Evolutionary conservation across 2,888 invertebrate species (phyloP).

Genomic region (Nemotelus pantherinus): DNA sequence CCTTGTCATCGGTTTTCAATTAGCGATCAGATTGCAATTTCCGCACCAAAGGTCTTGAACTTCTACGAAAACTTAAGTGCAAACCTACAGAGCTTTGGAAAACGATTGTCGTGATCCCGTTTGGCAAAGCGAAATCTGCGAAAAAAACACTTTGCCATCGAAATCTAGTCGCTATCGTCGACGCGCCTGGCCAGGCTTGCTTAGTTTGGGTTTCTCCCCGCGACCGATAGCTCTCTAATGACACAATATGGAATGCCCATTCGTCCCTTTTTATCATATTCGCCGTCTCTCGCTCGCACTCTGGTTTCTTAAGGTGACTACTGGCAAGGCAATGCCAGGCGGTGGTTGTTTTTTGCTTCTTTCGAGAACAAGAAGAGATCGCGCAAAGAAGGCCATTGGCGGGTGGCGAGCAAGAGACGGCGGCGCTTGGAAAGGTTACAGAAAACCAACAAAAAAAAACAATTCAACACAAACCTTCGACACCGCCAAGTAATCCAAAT

Average conservation of each 20-base stretch:
- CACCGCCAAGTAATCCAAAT: slow-evolving; percentile 50
- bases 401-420: neutral
- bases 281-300: slow-evolving; percentile 12
- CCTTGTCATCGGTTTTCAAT: neutral
- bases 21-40: neutral
- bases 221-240: neutral
- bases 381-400: neutral
- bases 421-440: neutral
- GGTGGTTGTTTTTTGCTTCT: slow-evolving; percentile 2
- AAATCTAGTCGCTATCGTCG: neutral
- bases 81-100: neutral
- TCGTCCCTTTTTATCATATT: slow-evolving; percentile 1
- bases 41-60: too few relatives aligned
- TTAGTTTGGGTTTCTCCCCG: neutral
- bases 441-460: neutral
- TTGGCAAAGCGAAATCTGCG: neutral
- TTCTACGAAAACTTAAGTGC: too few relatives aligned
- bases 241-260: neutral
- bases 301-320: neutral
- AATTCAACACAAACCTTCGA: slow-evolving; percentile 47
- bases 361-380: neutral
- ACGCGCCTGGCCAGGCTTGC: neutral
- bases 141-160: neutral
- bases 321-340: neutral
- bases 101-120: neutral